A percentile compares a stretch with the other conserved stretches of the same genome.
These are phyloP conservation scores for Heliocidaris tuberculata DNA, from an alignment of 35 echinoderm and acorn worm genomes.

Conservation along the genomic window DNA sequence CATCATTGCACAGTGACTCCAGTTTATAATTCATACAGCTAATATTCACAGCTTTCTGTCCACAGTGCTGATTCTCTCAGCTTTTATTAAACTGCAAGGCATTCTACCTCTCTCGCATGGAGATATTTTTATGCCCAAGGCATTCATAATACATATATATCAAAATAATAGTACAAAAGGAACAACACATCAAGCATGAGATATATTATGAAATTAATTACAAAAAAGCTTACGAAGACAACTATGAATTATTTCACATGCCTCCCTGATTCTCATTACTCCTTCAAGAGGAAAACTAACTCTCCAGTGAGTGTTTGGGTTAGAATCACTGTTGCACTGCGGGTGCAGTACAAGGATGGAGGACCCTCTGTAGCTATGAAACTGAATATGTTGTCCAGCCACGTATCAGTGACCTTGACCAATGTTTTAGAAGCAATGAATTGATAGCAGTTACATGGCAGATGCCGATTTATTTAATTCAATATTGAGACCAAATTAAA, in stretches of 20 bases:
- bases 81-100: neutral
- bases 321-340: neutral
- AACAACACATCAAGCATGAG: neutral
- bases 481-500: too few species aligned
- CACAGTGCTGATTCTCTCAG: neutral
- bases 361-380: too few species aligned
- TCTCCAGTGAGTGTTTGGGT: too few species aligned
- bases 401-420: too few species aligned
- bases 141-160: slow-evolving; percentile 7
- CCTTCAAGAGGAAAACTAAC: too few species aligned
- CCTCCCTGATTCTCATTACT: too few species aligned
- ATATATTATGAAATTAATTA: neutral
- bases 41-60: neutral
- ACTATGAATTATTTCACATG: neutral
- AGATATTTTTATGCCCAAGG: neutral
- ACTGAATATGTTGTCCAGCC: too few species aligned
- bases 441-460: too few species aligned
- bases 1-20: too few species aligned
- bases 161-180: neutral
- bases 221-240: neutral
- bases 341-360: neutral
- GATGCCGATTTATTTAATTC: too few species aligned
- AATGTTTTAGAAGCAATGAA: too few species aligned
- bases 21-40: too few species aligned
- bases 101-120: neutral